A percentile compares a stretch with the other conserved stretches of the same genome.
Conservation (phyloP, 2,888 invertebrate species). For the Diadegma fenestrale region DNA sequence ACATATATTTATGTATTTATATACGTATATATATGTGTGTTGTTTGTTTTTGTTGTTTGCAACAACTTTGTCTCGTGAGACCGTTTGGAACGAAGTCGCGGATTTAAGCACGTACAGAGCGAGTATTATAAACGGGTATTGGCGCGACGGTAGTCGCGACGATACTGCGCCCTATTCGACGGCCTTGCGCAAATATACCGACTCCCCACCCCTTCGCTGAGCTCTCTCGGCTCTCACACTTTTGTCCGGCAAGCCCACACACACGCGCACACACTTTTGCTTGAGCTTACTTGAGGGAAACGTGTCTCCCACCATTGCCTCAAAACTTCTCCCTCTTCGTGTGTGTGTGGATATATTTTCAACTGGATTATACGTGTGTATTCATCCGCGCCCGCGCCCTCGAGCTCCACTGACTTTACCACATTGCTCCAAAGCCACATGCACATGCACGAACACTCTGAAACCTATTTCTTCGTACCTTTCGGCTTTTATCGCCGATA, state of each 20-base stretch:
- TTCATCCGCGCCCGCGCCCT: slow-evolving; percentile 55
- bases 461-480: slow-evolving; percentile 56
- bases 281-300: slow-evolving; percentile 30
- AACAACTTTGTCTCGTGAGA: slow-evolving; percentile 22
- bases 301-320: slow-evolving; percentile 44
- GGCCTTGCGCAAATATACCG: slow-evolving; percentile 85
- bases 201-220: slow-evolving; percentile 80
- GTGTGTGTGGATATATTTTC: neutral
- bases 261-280: slow-evolving; percentile 6
- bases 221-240: slow-evolving; percentile 49
- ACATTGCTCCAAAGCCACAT: slow-evolving; percentile 6
- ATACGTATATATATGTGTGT: slow-evolving; percentile 1
- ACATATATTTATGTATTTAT: neutral
- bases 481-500: slow-evolving; percentile 65
- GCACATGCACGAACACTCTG: neutral
- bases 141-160: slow-evolving; percentile 84
- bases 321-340: slow-evolving; percentile 35
- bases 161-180: slow-evolving; percentile 85
- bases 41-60: slow-evolving; percentile 18
- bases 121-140: slow-evolving; percentile 71
- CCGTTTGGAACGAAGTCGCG: slow-evolving; percentile 49
- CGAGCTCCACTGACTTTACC: slow-evolving; percentile 53
- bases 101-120: slow-evolving; percentile 43
- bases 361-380: neutral
- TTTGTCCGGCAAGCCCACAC: slow-evolving; percentile 10